Conservation (phyloP, 2,888 invertebrate species). For the Drosophila quinaria region DNA sequence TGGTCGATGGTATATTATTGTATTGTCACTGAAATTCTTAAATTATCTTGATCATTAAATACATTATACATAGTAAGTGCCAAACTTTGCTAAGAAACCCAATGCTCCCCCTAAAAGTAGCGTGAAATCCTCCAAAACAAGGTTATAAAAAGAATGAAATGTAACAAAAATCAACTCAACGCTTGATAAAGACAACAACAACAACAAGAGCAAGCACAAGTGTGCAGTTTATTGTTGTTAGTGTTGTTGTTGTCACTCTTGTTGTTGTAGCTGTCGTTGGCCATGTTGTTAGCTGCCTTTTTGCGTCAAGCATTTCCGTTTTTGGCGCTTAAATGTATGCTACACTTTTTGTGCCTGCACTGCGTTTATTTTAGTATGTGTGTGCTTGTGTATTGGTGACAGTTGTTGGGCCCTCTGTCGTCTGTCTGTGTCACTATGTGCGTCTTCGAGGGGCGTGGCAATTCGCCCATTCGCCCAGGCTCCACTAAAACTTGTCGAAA, state of each 20-base stretch:
- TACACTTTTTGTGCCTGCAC: slow-evolving; percentile 41
- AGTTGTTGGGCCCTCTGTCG: slow-evolving; percentile 16
- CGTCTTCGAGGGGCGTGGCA: slow-evolving; percentile 63
- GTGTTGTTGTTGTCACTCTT: slow-evolving; percentile 4
- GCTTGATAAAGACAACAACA: slow-evolving; percentile 43
- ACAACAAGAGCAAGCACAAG: slow-evolving; percentile 16
- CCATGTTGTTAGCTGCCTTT: slow-evolving; percentile 58
- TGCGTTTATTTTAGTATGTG: neutral
- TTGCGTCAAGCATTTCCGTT: slow-evolving; percentile 68
- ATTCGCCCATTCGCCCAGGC: slow-evolving; percentile 16
- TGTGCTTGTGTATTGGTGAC: slow-evolving; percentile 25
- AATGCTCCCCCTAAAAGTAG: neutral
- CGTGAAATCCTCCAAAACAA: slow-evolving; percentile 2
- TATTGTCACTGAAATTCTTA: no score
- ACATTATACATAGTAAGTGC: neutral
- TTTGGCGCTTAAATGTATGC: slow-evolving; percentile 68
- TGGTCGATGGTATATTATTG: no score
- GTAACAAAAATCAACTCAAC: slow-evolving; percentile 43
- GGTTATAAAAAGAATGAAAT: slow-evolving; percentile 25
- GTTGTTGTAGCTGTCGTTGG: slow-evolving; percentile 50
- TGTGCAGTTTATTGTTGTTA: slow-evolving; percentile 36
- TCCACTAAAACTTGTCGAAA: slow-evolving; percentile 16
- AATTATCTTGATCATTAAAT: neutral
- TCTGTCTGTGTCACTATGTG: slow-evolving; percentile 51
- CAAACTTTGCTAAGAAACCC: neutral